Base-by-base conservation (phyloP, 2,888 invertebrate genomes). In the Acholoe squamosa region DNA sequence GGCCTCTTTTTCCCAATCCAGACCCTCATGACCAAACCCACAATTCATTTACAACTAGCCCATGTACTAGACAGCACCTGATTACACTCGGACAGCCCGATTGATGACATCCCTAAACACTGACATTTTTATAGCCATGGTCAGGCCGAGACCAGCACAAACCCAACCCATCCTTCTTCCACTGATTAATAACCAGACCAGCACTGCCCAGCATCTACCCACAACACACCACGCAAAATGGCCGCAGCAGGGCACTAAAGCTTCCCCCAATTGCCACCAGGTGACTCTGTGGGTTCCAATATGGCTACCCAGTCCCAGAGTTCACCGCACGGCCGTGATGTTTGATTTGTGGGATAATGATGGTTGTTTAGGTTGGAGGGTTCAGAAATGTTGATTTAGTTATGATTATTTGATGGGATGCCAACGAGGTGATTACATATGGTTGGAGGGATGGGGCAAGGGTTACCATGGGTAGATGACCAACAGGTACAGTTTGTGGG, bases 241-340 rank as follows among this genome's bases (percentile, higher is more conserved):
- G 43, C 43, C 43, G 43, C 43, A 43, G 43, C 43, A 43, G 43
- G 43, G 43, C 43, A 43, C 43, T 43, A 43, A 43, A 43, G n/a
- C 22, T 61, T n/a, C 61, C 61, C 61, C 3, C 61, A 61, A n/a
- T 61, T 61, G n/a, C 61, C 61, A 22, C 61, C 61, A 61, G 61
- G n/a, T 61, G 61, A 61, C 61, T 61, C 61, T 61, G 61, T 61
- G 61, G 61, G 5, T 10, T n/a, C 61, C 61, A n/a, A 61, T 61
- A n/a, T 61, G 61, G 61, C 22, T 14, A 22, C 25, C 61, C 43
- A 3, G 22, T 61, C 61, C 61, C 61, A 61, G 61, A 22, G 61
- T 61, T 61, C 61, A 61, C 25, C 19, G 61, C 61, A 22, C 19
- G 61, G 61, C 61, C 61, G 61, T 22, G 10, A 61, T 61, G 19